Conservation (phyloP, 2,888 invertebrate species). For the Scrobipalpa costella region DNA sequence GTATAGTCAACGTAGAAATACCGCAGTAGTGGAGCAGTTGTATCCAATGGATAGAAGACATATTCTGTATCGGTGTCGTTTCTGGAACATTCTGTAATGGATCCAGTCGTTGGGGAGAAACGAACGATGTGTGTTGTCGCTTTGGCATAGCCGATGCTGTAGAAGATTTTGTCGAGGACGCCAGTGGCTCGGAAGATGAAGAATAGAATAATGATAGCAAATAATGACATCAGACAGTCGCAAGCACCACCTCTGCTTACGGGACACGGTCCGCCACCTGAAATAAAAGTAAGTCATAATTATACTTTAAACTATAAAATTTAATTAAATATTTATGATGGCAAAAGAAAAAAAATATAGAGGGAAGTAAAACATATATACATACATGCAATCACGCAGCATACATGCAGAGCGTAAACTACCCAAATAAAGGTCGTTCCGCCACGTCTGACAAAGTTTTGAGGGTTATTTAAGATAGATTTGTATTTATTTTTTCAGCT, state of each 20-base stretch:
- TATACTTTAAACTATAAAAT: too few relatives aligned
- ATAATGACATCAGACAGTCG: slow-evolving; percentile 61
- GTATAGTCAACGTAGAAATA: background rate
- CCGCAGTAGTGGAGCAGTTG: background rate
- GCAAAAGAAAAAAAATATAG: too few relatives aligned
- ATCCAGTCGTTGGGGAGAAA: slow-evolving; percentile 46
- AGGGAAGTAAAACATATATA: too few relatives aligned
- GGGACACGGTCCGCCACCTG: slow-evolving; percentile 60
- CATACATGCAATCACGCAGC: too few relatives aligned
- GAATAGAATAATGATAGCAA: slow-evolving; percentile 58
- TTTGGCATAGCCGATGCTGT: slow-evolving; percentile 61
- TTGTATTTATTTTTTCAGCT: too few relatives aligned
- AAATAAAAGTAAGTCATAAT: too few relatives aligned
- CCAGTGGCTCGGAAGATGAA: slow-evolving; percentile 63
- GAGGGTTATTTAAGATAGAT: too few relatives aligned
- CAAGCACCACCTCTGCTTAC: slow-evolving; percentile 59
- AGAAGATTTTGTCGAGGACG: slow-evolving; percentile 62
- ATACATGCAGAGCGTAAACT: too few relatives aligned
- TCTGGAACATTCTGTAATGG: slow-evolving; percentile 16
- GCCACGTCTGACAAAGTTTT: too few relatives aligned
- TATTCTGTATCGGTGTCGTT: slow-evolving; percentile 15
- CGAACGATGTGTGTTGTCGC: slow-evolving; percentile 39
- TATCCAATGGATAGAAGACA: slow-evolving; percentile 11
- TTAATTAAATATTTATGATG: too few relatives aligned
- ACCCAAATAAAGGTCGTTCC: too few relatives aligned